phyloP scores from a whole-genome alignment of 2,113 vertebrate species.

The Nerophis lumbriciformis region DNA sequence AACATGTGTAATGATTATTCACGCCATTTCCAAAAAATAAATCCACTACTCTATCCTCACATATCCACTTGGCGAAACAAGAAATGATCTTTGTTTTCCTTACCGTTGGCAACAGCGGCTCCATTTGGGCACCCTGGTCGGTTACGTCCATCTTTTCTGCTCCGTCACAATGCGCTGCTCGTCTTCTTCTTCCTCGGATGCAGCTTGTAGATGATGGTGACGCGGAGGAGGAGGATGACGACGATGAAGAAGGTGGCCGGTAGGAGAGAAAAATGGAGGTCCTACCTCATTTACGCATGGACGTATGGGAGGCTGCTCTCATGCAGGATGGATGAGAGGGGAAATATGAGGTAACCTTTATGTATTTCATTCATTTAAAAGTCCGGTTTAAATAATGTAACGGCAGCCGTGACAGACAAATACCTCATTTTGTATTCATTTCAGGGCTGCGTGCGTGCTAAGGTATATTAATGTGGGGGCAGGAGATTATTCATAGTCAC shows the following conservation, averaged over 20 bases:
- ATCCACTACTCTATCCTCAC: neutral
- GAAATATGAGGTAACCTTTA: too few species aligned
- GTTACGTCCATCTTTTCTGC: constrained; percentile 86
- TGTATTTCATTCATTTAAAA: too few species aligned
- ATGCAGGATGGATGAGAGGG: constrained; percentile 12
- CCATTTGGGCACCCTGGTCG: constrained; percentile 95
- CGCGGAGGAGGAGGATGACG: too few species aligned
- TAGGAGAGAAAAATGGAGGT: constrained; percentile 36
- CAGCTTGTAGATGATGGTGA: neutral
- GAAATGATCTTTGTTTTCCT: constrained; percentile 32
- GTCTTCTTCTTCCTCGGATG: constrained; percentile 17
- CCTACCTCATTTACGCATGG: constrained; percentile 66
- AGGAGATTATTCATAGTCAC: too few species aligned
- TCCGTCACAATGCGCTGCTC: constrained; percentile 38
- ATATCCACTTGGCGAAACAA: neutral
- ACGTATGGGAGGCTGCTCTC: constrained; percentile 56
- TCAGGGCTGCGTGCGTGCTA: too few species aligned
- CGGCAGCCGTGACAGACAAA: too few species aligned
- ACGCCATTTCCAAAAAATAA: neutral
- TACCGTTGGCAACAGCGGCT: constrained; percentile 93
- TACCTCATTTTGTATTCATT: too few species aligned
- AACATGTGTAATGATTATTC: too few species aligned
- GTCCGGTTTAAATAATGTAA: too few species aligned
- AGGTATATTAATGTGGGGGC: too few species aligned
- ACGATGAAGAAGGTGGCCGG: constrained; percentile 3